A percentile compares a stretch with the other conserved stretches of the same genome.
phyloP scores from a whole-genome alignment of 2,113 vertebrate genomes.

The Coptodon rendalli region DNA sequence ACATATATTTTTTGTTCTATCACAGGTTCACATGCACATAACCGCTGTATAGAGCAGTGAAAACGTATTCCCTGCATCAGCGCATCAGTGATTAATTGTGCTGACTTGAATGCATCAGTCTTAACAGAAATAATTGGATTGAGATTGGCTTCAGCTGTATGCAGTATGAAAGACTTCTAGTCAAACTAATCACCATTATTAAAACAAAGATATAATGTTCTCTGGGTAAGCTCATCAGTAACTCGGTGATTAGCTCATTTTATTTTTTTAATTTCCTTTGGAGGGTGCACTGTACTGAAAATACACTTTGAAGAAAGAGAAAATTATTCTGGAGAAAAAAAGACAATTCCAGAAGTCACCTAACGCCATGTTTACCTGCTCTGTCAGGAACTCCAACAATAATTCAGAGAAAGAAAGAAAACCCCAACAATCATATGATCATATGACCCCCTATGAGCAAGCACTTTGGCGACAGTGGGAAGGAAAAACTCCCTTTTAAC shows the following conservation, averaged over 20 bases:
- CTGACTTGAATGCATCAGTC: neutral
- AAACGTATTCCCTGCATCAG: neutral
- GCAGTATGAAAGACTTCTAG: neutral
- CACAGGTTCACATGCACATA: neutral
- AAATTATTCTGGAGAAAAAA: neutral
- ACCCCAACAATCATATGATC: neutral
- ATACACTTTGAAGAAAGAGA: neutral
- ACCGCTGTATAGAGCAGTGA: neutral
- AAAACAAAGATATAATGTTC: neutral
- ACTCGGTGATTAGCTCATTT: neutral
- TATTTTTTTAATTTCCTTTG: neutral
- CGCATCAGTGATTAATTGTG: neutral
- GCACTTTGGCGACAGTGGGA: rapidly evolving
- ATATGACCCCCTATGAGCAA: neutral
- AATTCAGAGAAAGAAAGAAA: neutral
- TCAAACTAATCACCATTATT: neutral
- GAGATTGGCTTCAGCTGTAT: neutral
- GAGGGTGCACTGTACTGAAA: neutral
- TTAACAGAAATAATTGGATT: slow-evolving; percentile 4
- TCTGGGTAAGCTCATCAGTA: neutral
- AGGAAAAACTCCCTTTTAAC: neutral
- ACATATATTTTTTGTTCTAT: neutral
- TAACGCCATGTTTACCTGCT: neutral
- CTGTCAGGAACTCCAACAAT: neutral
- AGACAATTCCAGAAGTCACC: neutral